Base-by-base conservation (phyloP, 2,113 vertebrate species). In the Scopus umbretta region DNA sequence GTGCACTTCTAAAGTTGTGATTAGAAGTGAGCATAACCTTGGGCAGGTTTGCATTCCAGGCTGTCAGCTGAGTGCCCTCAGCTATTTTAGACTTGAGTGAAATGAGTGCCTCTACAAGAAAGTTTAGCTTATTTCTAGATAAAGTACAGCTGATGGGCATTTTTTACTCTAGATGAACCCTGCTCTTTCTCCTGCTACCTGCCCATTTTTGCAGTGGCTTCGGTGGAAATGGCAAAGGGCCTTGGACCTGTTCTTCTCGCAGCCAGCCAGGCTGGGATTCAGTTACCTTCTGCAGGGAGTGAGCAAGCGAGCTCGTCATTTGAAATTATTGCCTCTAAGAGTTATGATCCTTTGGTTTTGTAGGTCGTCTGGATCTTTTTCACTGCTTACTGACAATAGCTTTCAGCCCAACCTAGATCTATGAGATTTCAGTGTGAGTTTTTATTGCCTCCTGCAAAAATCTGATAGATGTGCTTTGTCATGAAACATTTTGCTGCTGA, bases 261-360 rank as follows among this genome's bases (percentile, higher is more conserved):
- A 21, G 43, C 0, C 52, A 40, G 65, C 61, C 42, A 52, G 56
- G 42, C 90, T 79, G 70, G 79, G 32, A 2, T 63, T 61, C 36
- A 15, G 42, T 16, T n/a, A 29, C 27, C 23, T 42, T 66, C 80
- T 18, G 38, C 6, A 4, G 73, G 81, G 80, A 91, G 16, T 4
- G 1, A 36, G 58, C 0, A 1, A 36, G 58, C 0, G 1, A 62
- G 56, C 62, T 42, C 74, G 42, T 59, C 83, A 29, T 61, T 5
- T 79, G 75, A 10, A 76, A 10, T 58, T n/a, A 6, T 0, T 30
- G 16, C 49, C 66, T 65, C 47, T 22, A 9, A 18, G 74, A 59
- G 6, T 75, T 65, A 18, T 0, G 53, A 40, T 49, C 36, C 52
- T 30, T 9, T 6, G 36, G 76, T 40, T 10, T 6, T 32, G 29